These are phyloP conservation scores for Macroramphosus scolopax DNA, from an alignment of 2,797 vertebrate species.

Conservation along the genomic window DNA sequence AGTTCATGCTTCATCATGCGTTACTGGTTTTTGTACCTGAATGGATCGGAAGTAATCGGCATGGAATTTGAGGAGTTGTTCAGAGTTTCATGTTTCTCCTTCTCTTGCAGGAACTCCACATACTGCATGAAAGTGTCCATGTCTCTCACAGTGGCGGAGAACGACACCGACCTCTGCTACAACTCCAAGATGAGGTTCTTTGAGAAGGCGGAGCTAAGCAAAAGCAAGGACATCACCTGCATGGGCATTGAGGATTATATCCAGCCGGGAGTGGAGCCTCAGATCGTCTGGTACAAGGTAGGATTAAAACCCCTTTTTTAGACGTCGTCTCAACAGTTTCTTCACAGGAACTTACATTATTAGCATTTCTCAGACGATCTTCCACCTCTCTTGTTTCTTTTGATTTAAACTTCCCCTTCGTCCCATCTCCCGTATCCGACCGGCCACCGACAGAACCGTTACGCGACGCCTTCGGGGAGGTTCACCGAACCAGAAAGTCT, in stretches of 20 bases:
- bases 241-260: conserved; percentile 93
- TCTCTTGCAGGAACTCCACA: conserved; percentile 89
- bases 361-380: not conserved
- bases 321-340: not conserved
- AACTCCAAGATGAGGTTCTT: conserved; percentile 98
- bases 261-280: conserved; percentile 86
- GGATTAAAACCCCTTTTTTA: conserved; percentile 19
- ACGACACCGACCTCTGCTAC: conserved; percentile 96
- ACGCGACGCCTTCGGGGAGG: not conserved
- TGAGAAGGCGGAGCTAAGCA: conserved; percentile 97
- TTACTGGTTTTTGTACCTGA: too few relatives aligned
- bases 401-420: too few relatives aligned
- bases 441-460: not conserved
- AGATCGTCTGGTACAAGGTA: conserved; percentile 98
- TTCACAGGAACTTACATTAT: not conserved
- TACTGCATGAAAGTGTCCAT: conserved; percentile 99
- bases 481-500: not conserved
- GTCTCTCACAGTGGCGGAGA: conserved; percentile 93
- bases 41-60: too few relatives aligned
- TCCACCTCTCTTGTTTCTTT: not conserved
- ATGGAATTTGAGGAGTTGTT: too few relatives aligned
- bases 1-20: too few relatives aligned
- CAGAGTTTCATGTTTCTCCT: too few relatives aligned
- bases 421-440: too few relatives aligned
- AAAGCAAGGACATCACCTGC: conserved; percentile 95